These are phyloP conservation scores for Physeter macrocephalus DNA, from an alignment of 2,113 vertebrate species.

Conservation along the genomic window DNA sequence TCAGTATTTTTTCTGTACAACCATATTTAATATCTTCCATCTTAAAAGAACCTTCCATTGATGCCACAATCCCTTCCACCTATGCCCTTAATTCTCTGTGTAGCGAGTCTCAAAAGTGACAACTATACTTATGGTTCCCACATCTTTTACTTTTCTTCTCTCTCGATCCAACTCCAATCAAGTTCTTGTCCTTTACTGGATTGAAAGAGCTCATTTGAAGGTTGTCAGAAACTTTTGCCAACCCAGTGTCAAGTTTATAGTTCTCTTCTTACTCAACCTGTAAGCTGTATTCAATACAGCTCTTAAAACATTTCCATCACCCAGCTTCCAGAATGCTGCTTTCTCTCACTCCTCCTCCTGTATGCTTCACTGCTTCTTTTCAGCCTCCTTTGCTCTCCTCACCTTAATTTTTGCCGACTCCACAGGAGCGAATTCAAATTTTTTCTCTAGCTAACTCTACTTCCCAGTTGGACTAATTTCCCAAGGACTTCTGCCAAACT, in stretches of 20 bases:
- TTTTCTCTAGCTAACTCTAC: background rate
- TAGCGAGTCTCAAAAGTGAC: background rate
- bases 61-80: background rate
- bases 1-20: background rate
- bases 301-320: background rate
- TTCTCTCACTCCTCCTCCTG: background rate
- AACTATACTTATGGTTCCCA: accelerated
- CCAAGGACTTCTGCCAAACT: background rate
- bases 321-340: background rate
- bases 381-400: background rate
- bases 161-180: background rate
- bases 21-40: background rate
- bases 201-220: background rate
- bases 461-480: background rate
- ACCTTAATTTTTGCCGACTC: background rate
- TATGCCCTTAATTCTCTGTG: background rate
- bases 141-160: background rate
- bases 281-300: background rate
- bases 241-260: background rate
- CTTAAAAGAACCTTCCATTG: background rate
- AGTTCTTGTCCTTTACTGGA: background rate
- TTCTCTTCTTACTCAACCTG: background rate
- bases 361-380: background rate
- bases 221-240: background rate
- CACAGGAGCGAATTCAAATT: no score